Evolutionary conservation across 2,797 vertebrate genomes (phyloP), one percentile per base, ranked within the genome.

Genomic region (Tolypeutes matacus): DNA sequence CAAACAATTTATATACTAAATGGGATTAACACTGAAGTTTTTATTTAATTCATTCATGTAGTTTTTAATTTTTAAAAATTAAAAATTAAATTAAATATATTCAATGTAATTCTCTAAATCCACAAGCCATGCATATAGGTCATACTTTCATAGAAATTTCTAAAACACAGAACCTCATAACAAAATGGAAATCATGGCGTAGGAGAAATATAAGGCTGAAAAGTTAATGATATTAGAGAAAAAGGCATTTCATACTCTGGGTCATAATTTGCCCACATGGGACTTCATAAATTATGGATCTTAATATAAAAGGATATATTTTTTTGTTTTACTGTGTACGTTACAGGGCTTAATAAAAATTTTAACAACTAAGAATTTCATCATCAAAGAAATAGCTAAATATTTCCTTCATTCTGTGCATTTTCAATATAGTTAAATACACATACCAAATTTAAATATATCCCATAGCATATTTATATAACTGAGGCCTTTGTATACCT

Each of bases 31-130:
- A 60, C 62, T 60, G 67, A 75, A 31, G 14, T n/a, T 87, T 25
- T 21, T 62, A 18, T 3, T 34, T 15, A 46, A 53, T 88, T 85
- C 36, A 85, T 60, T 85, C 9, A 39, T 27, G 42, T 31, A 75
- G 2, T 49, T 87, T 90, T 56, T 53, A 88, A 70, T 86, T 39
- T 86, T 83, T 20, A 56, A 31, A 83, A 95, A 42, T 60, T 58
- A 56, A 5, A 76, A 36, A 83, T 34, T 69, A 75, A 76, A 82
- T 7, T 31, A 86, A 12, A 34, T 64, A 9, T 56, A 1, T 77
- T 77, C 62, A 83, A 87, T 12, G 3, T 69, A 65, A 73, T 36
- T 89, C 15, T 69, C 20, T 31, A 72, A 62, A 86, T 86, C 12
- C 14, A 53, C 3, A 95, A 64, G 53, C 31, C 77, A 60, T 81